These are phyloP conservation scores for Leptinotarsa undecemlineata DNA, from an alignment of 1,140 invertebrate genomes.

Conservation along the genomic window DNA sequence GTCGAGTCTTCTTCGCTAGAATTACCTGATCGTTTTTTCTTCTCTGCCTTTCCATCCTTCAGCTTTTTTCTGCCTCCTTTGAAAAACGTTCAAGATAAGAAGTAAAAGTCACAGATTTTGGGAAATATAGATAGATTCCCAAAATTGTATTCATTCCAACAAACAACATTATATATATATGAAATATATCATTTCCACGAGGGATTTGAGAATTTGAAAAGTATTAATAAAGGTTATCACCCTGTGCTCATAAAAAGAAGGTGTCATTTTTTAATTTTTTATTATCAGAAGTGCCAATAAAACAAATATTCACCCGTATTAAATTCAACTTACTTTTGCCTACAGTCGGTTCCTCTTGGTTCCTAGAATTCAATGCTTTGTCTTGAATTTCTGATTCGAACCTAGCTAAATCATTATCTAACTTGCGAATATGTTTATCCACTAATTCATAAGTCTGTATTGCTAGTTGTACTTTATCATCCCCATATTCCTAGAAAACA, in stretches of 20 bases:
- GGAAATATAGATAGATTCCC: not conserved
- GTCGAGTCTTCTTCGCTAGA: constrained; percentile 66
- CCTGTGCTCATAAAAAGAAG: no score
- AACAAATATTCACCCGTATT: not conserved
- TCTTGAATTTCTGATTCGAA: constrained; percentile 98
- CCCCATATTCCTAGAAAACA: constrained; percentile 74
- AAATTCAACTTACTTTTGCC: constrained; percentile 56
- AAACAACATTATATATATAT: not conserved
- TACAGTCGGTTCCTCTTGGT: constrained; percentile 62
- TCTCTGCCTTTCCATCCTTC: constrained; percentile 60
- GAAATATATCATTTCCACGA: not conserved
- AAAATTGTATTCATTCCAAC: no score
- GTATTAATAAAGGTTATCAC: not conserved
- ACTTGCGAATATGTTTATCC: constrained; percentile 94
- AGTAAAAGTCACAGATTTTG: not conserved
- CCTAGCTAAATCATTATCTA: constrained; percentile 93
- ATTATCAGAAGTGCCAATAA: not conserved
- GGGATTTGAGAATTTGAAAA: not conserved
- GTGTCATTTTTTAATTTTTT: no score
- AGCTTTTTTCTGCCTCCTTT: constrained; percentile 64
- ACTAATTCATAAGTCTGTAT: constrained; percentile 98
- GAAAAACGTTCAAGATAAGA: constrained; percentile 26
- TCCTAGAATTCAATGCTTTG: constrained; percentile 77
- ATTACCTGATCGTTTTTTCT: constrained; percentile 66
- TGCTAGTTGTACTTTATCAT: constrained; percentile 96